phyloP scores from a whole-genome alignment of 2,797 vertebrate species.

The Myotis myotis region DNA sequence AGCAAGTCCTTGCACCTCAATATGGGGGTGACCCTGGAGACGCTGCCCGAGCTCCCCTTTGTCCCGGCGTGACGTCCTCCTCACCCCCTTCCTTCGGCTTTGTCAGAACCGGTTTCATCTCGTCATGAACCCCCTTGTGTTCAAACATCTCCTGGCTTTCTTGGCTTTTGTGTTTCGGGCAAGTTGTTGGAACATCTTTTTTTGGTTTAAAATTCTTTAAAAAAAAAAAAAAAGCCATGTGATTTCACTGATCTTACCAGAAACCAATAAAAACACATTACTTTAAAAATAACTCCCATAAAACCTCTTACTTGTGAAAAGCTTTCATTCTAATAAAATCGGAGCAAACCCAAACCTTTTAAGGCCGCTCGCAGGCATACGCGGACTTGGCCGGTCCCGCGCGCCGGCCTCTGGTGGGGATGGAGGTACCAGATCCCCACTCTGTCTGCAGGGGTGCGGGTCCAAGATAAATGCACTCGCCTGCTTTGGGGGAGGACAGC shows the following conservation, averaged over 20 bases:
- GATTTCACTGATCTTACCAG: conserved; percentile 82
- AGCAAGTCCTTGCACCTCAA: neutral
- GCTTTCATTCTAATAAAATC: conserved; percentile 80
- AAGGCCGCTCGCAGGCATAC: conserved; percentile 72
- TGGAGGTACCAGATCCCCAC: conserved; percentile 72
- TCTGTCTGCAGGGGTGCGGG: neutral
- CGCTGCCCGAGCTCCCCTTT: neutral
- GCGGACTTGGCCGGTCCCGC: conserved; percentile 65
- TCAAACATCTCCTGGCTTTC: conserved; percentile 65
- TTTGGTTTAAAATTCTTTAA: conserved; percentile 78
- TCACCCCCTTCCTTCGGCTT: neutral
- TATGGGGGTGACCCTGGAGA: fast-evolving
- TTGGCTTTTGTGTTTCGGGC: conserved; percentile 73
- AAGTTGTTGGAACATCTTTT: conserved; percentile 77
- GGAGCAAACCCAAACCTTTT: conserved; percentile 80
- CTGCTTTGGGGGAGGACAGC: conserved; percentile 19
- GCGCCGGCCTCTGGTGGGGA: conserved; percentile 59
- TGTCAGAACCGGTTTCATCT: neutral
- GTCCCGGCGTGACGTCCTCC: neutral
- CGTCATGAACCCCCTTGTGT: neutral
- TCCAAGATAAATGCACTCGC: conserved; percentile 65
- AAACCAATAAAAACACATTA: conserved; percentile 82
- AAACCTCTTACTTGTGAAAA: conserved; percentile 82
- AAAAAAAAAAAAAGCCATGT: conserved; percentile 74
- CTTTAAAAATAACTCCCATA: conserved; percentile 81